Evolutionary conservation across 2,797 vertebrate species (phyloP).

Genomic region (Vespertilio murinus): DNA sequence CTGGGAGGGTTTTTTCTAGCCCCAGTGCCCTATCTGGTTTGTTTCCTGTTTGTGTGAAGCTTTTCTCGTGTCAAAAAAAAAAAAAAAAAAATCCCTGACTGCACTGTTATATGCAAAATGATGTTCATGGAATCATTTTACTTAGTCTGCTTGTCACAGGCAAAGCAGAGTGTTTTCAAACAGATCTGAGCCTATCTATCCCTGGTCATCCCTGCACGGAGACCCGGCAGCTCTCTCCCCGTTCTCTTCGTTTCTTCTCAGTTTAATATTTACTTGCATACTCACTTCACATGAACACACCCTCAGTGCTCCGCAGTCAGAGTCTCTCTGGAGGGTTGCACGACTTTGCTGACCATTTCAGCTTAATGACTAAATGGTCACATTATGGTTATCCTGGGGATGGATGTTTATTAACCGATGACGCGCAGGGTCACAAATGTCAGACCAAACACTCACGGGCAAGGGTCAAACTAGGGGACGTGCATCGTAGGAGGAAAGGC

Average conservation of each 20-base stretch:
- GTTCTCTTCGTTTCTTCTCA: not conserved
- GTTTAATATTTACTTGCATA: slow-evolving; percentile 16
- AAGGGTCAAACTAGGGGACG: not conserved
- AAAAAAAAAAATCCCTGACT: not conserved
- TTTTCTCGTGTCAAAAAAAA: not conserved
- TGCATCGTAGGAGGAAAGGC: not conserved
- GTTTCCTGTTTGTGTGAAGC: not conserved
- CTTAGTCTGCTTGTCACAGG: not conserved
- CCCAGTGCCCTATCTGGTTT: not conserved
- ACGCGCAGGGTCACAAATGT: not conserved
- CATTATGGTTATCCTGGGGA: not conserved
- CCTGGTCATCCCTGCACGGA: not conserved
- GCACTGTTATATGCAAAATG: not conserved
- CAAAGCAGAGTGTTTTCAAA: slow-evolving; percentile 3
- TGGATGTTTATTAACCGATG: not conserved
- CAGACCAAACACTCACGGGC: not conserved
- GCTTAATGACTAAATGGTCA: not conserved
- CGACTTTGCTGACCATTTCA: not conserved
- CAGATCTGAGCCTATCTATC: not conserved
- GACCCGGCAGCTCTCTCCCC: not conserved
- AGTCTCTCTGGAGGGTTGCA: not conserved
- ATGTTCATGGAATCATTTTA: slow-evolving; percentile 2
- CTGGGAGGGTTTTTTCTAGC: slow-evolving; percentile 29
- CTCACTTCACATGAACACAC: not conserved
- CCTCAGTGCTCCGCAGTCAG: not conserved